These are phyloP conservation scores for Hirudo medicinalis DNA, from an alignment of 1,140 invertebrate genomes.

Conservation along the genomic window DNA sequence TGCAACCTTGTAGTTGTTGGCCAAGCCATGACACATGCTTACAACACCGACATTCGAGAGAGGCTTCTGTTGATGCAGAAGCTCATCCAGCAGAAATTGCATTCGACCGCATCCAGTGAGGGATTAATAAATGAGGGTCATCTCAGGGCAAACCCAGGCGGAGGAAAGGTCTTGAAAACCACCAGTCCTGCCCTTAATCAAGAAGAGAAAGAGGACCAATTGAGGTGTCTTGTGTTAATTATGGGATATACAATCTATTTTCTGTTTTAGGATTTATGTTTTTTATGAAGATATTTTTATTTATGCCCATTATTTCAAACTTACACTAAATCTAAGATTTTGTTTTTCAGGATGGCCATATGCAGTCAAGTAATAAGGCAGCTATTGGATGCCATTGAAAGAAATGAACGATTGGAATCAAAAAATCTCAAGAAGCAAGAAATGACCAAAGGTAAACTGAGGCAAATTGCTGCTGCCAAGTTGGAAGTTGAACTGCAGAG, in stretches of 20 bases:
- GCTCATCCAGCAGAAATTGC: constrained; percentile 45
- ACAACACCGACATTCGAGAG: constrained; percentile 82
- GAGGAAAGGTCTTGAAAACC: constrained; percentile 17
- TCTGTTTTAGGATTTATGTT: neutral
- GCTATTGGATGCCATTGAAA: constrained; percentile 41
- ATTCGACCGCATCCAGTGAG: constrained; percentile 35
- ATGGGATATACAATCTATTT: no score
- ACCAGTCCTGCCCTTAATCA: constrained; percentile 26
- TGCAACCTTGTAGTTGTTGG: constrained; percentile 36
- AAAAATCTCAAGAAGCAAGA: constrained; percentile 10
- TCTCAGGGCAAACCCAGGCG: constrained; percentile 29
- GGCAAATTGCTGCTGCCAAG: neutral
- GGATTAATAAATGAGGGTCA: constrained; percentile 32
- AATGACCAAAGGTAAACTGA: constrained; percentile 5
- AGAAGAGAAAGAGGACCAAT: constrained; percentile 38
- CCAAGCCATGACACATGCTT: constrained; percentile 48
- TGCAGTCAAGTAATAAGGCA: constrained; percentile 37
- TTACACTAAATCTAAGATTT: neutral
- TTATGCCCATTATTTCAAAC: constrained; percentile 11
- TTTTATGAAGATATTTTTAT: neutral
- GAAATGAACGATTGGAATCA: constrained; percentile 32
- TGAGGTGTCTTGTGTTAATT: constrained; percentile 28
- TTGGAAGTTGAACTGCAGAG: constrained; percentile 1
- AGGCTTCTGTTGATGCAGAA: constrained; percentile 73
- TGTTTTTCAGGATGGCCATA: constrained; percentile 29